These are phyloP conservation scores for Drosophila prolongata DNA, from an alignment of 2,888 invertebrate species.

Conservation along the genomic window DNA sequence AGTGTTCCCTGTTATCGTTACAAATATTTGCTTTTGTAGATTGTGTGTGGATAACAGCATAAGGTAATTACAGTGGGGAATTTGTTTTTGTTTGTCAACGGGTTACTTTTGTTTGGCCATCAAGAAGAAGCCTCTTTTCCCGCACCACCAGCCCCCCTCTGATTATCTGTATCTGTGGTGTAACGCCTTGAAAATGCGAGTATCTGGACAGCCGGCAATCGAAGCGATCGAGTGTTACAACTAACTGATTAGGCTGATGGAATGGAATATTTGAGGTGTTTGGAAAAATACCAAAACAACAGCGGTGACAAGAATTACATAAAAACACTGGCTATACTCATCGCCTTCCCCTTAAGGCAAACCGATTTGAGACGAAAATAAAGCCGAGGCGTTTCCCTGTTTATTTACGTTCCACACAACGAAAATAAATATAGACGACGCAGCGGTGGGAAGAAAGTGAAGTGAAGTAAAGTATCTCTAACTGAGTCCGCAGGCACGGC, in stretches of 20 bases:
- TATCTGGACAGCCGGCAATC: conserved; percentile 30
- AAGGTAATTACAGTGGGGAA: conserved; percentile 36
- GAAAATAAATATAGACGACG: conserved; percentile 71
- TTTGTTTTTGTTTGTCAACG: conserved; percentile 33
- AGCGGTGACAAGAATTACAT: conserved; percentile 34
- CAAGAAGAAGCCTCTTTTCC: conserved; percentile 1
- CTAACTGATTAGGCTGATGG: conserved; percentile 34
- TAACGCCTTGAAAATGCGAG: conserved; percentile 25
- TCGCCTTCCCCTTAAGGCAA: not conserved
- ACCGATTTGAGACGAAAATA: conserved; percentile 18
- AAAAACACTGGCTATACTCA: conserved; percentile 16
- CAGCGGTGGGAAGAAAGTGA: conserved; percentile 19
- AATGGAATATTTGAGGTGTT: conserved; percentile 40
- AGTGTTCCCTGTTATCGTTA: conserved; percentile 37
- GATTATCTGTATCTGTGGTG: conserved; percentile 15
- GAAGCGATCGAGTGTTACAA: conserved; percentile 37
- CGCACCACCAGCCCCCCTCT: too few species aligned
- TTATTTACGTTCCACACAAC: conserved; percentile 70
- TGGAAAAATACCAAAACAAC: conserved; percentile 25
- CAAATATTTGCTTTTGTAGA: conserved; percentile 50
- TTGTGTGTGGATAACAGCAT: conserved; percentile 42
- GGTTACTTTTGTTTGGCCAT: conserved; percentile 22
- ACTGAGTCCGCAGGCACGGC: conserved; percentile 54
- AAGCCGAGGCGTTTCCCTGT: conserved; percentile 58
- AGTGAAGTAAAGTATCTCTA: conserved; percentile 42